Base-by-base conservation (phyloP, 2,797 vertebrate genomes). In the Stomatorhinus walkeri region DNA sequence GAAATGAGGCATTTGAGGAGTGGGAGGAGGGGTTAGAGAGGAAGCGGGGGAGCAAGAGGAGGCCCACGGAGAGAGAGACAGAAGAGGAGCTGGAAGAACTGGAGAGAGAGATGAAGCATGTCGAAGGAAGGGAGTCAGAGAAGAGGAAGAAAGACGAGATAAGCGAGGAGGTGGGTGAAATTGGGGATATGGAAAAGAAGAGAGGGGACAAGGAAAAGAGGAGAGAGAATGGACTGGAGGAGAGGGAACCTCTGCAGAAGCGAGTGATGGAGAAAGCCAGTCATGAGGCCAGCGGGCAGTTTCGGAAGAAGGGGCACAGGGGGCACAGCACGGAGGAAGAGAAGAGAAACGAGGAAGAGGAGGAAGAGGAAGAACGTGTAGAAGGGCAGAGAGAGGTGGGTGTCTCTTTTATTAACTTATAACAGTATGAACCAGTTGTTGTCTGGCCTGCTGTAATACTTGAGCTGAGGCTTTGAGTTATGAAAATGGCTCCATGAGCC, bases 221-320 rank as follows among this genome's bases (percentile, higher is more conserved):
- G 56, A 24, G 88, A 88, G n/a, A 90, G 87, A 72, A 81, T 8
- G 85, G 51, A 3, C 90, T n/a, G n/a, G 94, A 93, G 90, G 68
- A 92, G 89, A 94, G 94, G 90, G 93, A 94, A 89, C 93, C 93
- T 0, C 93, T 91, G 89, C 92, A 94, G 92, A 97, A 97, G 92
- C 94, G 94, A 24, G 94, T 96, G 94, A 96, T 96, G 91, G 97
- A 97, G 93, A 96, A 97, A 32, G 96, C 95, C 12, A 96, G 96
- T 0, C 95, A 97, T 0, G 95, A 98, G 89, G 96, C 96, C 90
- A 97, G 95, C 0, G 91, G 93, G 48, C 97, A 96, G 95, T 97
- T 97, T 76, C 95, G 94, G 91, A 93, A 93, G 91, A 95, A 95
- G 93, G 93, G 16, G 90, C 91, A 91, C 90, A 93, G 92, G 91